Evolutionary conservation across 2,113 vertebrate genomes (phyloP), one percentile per base, ranked within the genome.

Genomic region (Corapipo altera): DNA sequence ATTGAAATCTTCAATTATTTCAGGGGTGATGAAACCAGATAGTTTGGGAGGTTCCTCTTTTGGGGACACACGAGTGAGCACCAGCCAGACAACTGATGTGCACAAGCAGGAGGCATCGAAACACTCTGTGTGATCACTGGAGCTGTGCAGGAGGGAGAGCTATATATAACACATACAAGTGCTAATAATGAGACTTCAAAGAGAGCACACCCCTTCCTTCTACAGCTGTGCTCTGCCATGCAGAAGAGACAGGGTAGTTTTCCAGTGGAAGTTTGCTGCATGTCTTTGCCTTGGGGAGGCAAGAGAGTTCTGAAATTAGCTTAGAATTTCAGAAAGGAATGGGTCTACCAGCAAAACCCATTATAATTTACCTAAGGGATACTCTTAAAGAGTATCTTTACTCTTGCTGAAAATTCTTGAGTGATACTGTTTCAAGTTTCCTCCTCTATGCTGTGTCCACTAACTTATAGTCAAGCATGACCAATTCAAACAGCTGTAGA

Each of bases 111-210:
- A 91, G 48, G 54, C 78, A 58, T 35, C 0, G 6, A 82, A 87
- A 77, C 2, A 7, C 66, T 37, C 41, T 51, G 74, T 0, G 0
- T 1, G 8, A 35, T 75, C 39, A 9, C 76, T 76, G 0, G 2
- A 89, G 72, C 67, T 1, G 1, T 72, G 87, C 84, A 14, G 76
- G 80, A 76, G 77, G 62, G 51, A 88, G 78, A 57, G 82, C 78
- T 96, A 23, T 64, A 59, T 80, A 76, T 86, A 93, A 88, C 94
- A 93, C 83, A 75, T 82, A 74, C 19, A 37, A 88, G 58, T 32
- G 82, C 81, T 91, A 67, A 58, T 89, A 80, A 55, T 35, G 67
- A 64, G 64, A 55, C 90, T 90, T 96, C 93, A 94, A 85, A 96
- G 93, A 35, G 51, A 76, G 59, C 76, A 88, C 89, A 70, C 74